A percentile compares a stretch with the other conserved stretches of the same genome.
Evolutionary conservation across 2,888 invertebrate genomes (phyloP).

Genomic region (Mythimna albipuncta): DNA sequence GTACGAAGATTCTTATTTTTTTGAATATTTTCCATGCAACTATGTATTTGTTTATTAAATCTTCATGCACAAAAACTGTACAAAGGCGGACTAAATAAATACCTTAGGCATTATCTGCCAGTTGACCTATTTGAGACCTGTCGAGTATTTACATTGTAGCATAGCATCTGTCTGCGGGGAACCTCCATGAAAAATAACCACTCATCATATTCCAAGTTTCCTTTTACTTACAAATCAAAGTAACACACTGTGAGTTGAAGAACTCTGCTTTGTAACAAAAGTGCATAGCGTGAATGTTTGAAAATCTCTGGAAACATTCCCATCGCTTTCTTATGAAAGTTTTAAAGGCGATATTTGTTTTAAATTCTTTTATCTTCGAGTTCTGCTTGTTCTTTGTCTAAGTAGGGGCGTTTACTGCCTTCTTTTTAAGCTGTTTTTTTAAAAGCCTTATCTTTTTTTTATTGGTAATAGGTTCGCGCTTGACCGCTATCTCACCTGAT

Average conservation of each 20-base stretch:
- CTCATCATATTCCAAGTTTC: slow-evolving; percentile 3
- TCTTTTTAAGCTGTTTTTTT: not conserved
- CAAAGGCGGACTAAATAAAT: too few relatives aligned
- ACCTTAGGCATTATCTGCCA: too few relatives aligned
- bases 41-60: not conserved
- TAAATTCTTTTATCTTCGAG: slow-evolving; percentile 54
- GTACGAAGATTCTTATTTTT: too few relatives aligned
- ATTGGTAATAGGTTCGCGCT: too few relatives aligned
- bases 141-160: not conserved
- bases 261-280: slow-evolving; percentile 46
- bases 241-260: slow-evolving; percentile 22
- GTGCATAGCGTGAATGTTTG: slow-evolving; percentile 51
- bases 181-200: not conserved
- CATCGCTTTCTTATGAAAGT: slow-evolving; percentile 41
- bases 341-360: slow-evolving; percentile 59
- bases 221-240: slow-evolving; percentile 35
- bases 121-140: too few relatives aligned
- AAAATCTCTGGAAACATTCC: slow-evolving; percentile 39
- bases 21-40: not conserved
- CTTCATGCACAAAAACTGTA: too few relatives aligned
- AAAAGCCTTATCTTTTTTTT: not conserved
- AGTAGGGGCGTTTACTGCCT: slow-evolving; percentile 25
- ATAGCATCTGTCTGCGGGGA: not conserved
- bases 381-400: slow-evolving; percentile 39
- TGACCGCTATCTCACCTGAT: too few relatives aligned